phyloP scores from a whole-genome alignment of 2,888 invertebrate species.

The Polyploca ridens region DNA sequence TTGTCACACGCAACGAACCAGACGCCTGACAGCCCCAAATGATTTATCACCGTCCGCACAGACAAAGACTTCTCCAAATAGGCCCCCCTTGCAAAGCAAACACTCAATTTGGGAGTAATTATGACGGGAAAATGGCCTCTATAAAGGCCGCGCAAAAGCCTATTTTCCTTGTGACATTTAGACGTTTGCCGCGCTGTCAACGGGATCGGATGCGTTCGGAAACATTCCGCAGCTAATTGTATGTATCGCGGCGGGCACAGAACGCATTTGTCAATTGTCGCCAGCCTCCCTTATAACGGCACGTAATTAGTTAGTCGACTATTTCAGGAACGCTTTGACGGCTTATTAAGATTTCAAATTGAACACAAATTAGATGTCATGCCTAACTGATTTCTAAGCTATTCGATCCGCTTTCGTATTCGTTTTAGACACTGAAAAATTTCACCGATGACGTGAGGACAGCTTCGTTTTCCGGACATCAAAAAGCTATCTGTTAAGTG shows the following conservation, averaged over 20 bases:
- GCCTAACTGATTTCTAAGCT: conserved; percentile 74
- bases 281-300: conserved; percentile 59
- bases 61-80: conserved; percentile 78
- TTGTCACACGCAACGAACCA: conserved; percentile 75
- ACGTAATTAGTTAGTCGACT: conserved; percentile 77
- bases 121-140: conserved; percentile 64
- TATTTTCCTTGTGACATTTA: conserved; percentile 67
- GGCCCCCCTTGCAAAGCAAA: conserved; percentile 69
- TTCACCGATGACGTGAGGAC: conserved; percentile 63
- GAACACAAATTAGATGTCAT: conserved; percentile 82
- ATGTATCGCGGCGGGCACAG: conserved; percentile 71
- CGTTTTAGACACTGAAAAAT: conserved; percentile 64
- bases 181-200: conserved; percentile 60
- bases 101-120: conserved; percentile 74
- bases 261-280: conserved; percentile 83
- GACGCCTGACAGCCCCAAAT: conserved; percentile 71
- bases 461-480: conserved; percentile 78
- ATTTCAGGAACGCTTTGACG: conserved; percentile 81
- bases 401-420: conserved; percentile 47
- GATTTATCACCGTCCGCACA: conserved; percentile 73
- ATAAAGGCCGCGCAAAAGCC: conserved; percentile 57
- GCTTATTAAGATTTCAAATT: conserved; percentile 83
- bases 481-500: conserved; percentile 69
- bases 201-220: conserved; percentile 63
- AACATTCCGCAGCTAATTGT: conserved; percentile 79